Evolutionary conservation across 2,888 invertebrate genomes (phyloP), one percentile per base, ranked within the genome.

Genomic region (Erpobdella octoculata): DNA sequence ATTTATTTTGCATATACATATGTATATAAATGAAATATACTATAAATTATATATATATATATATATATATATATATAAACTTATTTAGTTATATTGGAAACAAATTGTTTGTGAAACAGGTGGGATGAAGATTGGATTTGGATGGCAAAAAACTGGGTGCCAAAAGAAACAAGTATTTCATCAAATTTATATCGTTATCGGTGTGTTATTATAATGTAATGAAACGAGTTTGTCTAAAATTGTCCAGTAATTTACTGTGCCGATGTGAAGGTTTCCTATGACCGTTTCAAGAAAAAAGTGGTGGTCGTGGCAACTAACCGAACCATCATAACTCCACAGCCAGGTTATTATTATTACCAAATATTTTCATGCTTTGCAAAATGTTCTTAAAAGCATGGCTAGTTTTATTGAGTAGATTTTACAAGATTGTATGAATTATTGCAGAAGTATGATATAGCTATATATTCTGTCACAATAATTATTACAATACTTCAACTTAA

Each of bases 191-290:
- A 41, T n/a, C 46, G n/a, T n/a, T 41, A 41, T n/a, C n/a, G n/a
- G n/a, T n/a, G n/a, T n/a, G n/a, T n/a, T n/a, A 41, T 41, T 41
- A 12, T 15, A 41, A 41, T 41, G 12, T 15, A 15, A 41, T 41
- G 12, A 15, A 12, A 41, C 12, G 46, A 41, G 12, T 41, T 41
- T 62, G 2, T 62, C 2, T 62, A 5, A 9, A 9, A 8, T 33
- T 21, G 8, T 53, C 1, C 35, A 69, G 69, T 69, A 18, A 69
- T 69, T 18, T 58, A 41, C 35, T 53, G n/a, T n/a, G 31, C 58
- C n/a, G 69, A 69, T 33, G 33, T 69, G 58, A 69, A 53, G 36
- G 69, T 33, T 31, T 58, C 69, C 18, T 69, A 35, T 36, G 48
- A 69, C 36, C 33, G 31, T 12, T 69, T 41, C 58, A 58, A 25